Evolutionary conservation across 2,113 vertebrate genomes (phyloP), one percentile per base, ranked within the genome.

Genomic region (Urocolius indicus): DNA sequence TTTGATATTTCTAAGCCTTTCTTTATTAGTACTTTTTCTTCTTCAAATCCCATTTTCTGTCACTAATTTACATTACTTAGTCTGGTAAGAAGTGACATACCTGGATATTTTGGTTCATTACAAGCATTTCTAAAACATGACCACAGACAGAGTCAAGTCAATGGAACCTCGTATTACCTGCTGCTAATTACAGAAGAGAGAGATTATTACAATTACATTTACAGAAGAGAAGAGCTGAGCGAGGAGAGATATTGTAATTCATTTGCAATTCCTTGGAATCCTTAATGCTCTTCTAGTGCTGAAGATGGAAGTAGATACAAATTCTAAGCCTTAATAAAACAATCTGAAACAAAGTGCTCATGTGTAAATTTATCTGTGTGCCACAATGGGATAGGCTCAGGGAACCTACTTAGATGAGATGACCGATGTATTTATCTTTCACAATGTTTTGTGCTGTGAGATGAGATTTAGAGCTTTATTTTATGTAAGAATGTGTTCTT

Each of bases 1-100:
- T 83, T 58, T 84, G 30, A n/a, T 92, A 90, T 79, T 88, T 81
- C 38, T 72, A 87, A 89, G 49, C 32, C 41, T 91, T 89, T 84
- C 51, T 46, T 89, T 82, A 84, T 91, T 81, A 66, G 54, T 58
- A 73, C 23, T 78, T 43, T 59, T 78, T 45, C 73, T 78, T 69
- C 61, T 83, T 61, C 8, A 67, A 77, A 61, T 68, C 81, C 36
- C 15, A 75, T 82, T 69, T 87, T 79, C 49, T 93, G 66, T 82
- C 30, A 21, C 43, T 48, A 71, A 67, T 93, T 73, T 87, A 29
- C 41, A 48, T 73, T 68, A 76, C 16, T 81, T 49, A 38, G 20
- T 89, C 62, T 76, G 30, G 30, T 79, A 32, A 77, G 62, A 81
- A 87, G 68, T 76, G 7, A 38, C 61, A 52, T 72, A 82, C 22